Evolutionary conservation across 1,140 invertebrate genomes (phyloP), one percentile per base, ranked within the genome.

Genomic region (Notospermus geniculatus): DNA sequence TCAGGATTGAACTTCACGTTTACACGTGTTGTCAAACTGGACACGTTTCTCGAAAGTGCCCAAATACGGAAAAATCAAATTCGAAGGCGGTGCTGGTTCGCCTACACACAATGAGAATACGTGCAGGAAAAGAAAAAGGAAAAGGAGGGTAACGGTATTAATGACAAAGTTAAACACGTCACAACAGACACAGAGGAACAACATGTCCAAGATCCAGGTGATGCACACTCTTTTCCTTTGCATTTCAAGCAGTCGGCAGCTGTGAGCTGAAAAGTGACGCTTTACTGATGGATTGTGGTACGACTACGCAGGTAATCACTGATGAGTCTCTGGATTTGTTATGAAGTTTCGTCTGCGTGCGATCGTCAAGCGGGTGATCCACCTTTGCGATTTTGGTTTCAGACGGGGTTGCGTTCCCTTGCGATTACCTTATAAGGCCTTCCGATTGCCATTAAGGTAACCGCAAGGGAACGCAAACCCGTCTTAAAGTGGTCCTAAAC

Each of bases 281-380:
- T 39, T 22, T 66, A 17, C 54, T 66, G 11, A 60, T 66, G 25
- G 60, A 63, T 54, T 53, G 54, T 58, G 60, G 64, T 15, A 60
- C 64, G 27, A 64, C 64, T 13, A 25, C 60, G 4, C 64, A 66
- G 25, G 59, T 66, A 17, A n/a, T 66, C 19, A 62, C 25, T n/a
- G n/a, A n/a, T n/a, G n/a, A n/a, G n/a, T n/a, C n/a, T n/a, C n/a
- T n/a, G n/a, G n/a, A n/a, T n/a, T n/a, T n/a, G n/a, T n/a, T n/a
- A n/a, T n/a, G n/a, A n/a, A n/a, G n/a, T n/a, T n/a, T n/a, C n/a
- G n/a, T n/a, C n/a, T n/a, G n/a, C n/a, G n/a, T n/a, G n/a, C n/a
- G n/a, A n/a, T n/a, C n/a, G n/a, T n/a, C n/a, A n/a, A n/a, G n/a
- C n/a, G n/a, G n/a, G n/a, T n/a, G n/a, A n/a, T n/a, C n/a, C n/a